Evolutionary conservation across 2,113 vertebrate species (phyloP), one percentile per base, ranked within the genome.

Genomic region (Nothobranchius kuhntae): DNA sequence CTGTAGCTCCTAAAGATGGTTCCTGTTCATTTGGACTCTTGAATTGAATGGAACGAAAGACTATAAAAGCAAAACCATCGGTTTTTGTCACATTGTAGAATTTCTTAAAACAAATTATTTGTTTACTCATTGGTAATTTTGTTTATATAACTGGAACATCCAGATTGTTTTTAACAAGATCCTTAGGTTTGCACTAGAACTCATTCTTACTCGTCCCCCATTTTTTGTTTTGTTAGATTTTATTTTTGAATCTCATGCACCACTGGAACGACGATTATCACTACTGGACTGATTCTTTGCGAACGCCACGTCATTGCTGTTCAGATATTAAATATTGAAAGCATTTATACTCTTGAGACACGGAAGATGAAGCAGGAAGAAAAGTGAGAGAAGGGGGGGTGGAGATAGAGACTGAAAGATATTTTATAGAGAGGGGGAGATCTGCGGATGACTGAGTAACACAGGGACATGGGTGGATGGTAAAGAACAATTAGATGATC

Each of bases 151-250:
- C 82, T 89, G 82, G 82, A 84, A 89, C 50, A 70, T 70, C 63
- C 77, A 81, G 74, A 56, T 85, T 58, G 44, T 61, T 61, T 62
- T 51, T 81, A 62, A 74, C 65, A 74, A 83, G 81, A 81, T 80
- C 61, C 56, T 79, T 87, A 48, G 67, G 78, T 89, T 90, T 90
- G 89, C 88, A 90, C 89, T 88, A 87, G 57, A 86, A 82, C 71
- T 65, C 58, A 59, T 73, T 26, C 74, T 75, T 54, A 36, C 80
- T 64, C 51, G 71, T 40, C 62, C 70, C 65, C 30, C 30, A 30
- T 30, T 30, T 30, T 30, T 21, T 21, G 21, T 21, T 51, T 50
- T 17, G 7, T 65, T 15, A 68, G 24, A 76, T 57, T 55, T 64
- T 73, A 67, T 78, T 54, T 45, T 26, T 26, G 24, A n/a, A 60